Percentiles rank a stretch among this genome's conserved stretches.
Conservation (phyloP, 2,797 vertebrate species). For the Girardinus metallicus region DNA sequence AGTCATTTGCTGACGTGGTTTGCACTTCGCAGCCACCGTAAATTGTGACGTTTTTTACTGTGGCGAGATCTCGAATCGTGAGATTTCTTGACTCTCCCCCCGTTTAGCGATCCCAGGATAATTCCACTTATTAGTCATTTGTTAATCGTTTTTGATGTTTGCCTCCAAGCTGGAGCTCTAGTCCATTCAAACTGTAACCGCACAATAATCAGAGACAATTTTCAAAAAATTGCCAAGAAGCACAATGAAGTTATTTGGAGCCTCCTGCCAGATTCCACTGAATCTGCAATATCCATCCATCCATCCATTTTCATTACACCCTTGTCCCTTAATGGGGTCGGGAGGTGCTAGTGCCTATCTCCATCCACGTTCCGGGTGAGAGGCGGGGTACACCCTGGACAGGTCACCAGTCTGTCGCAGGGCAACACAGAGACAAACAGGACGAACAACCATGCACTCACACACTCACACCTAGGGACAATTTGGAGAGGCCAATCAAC, state of each 20-base stretch:
- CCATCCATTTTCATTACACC: no score
- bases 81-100: not conserved
- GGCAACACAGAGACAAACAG: no score
- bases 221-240: not conserved
- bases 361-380: no score
- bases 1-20: no score
- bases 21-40: no score
- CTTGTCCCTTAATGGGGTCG: no score
- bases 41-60: not conserved
- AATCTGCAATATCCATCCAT: not conserved
- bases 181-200: not conserved
- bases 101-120: not conserved
- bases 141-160: not conserved
- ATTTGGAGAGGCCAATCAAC: no score
- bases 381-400: no score
- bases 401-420: no score
- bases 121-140: not conserved
- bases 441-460: no score
- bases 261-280: not conserved
- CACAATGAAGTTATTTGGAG: not conserved
- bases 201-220: not conserved
- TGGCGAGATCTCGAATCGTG: not conserved
- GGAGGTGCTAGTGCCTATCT: no score
- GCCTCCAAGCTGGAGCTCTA: not conserved
- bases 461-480: no score